Base-by-base conservation (phyloP, 2,113 vertebrate genomes). In the Otus sunia region DNA sequence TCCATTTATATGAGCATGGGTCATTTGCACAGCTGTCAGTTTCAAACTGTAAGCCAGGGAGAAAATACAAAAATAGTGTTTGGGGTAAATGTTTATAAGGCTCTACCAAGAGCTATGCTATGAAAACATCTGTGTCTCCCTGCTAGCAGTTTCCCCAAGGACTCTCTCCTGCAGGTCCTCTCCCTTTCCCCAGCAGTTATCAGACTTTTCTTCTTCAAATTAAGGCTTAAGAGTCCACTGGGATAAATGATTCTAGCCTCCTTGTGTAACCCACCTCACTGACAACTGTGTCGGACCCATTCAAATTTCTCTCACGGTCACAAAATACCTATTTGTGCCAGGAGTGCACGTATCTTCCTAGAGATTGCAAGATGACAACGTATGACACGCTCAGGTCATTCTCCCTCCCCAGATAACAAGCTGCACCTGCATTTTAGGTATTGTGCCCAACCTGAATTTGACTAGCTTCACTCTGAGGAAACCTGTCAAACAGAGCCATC, bases 1-100 rank as follows among this genome's bases (percentile, higher is more conserved):
- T 59, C 49, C 37, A 8, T 41, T 83, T 41, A 62, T 5, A 71
- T 0, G 1, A 80, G 56, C 27, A n/a, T 0, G 0, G 37, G 47
- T n/a, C 25, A 53, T 11, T 55, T 59, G 18, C 18, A 71, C 26
- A 87, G 68, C 60, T 84, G n/a, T 58, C 52, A 81, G 59, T 86
- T 96, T 66, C 67, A 39, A 72, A 77, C 36, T 2, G 3, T 73
- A 76, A 86, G 20, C 17, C 68, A 71, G 32, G 9, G 3, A 89
- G 59, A 68, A 95, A 92, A 90, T 5, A 72, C 3, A 60, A 59
- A 45, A 39, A 18, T 1, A 69, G 41, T 3, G 10, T 26, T 62
- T 66, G 73, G 3, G 7, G 41, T 37, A n/a, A 41, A 66, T 1
- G 2, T 29, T 75, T 72, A 34, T 20, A 78, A 85, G 95, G n/a